A percentile compares a stretch with the other conserved stretches of the same genome.
Evolutionary conservation across 92 coral and sea anemone species (phyloP).

Genomic region (Nematostella vectensis): DNA sequence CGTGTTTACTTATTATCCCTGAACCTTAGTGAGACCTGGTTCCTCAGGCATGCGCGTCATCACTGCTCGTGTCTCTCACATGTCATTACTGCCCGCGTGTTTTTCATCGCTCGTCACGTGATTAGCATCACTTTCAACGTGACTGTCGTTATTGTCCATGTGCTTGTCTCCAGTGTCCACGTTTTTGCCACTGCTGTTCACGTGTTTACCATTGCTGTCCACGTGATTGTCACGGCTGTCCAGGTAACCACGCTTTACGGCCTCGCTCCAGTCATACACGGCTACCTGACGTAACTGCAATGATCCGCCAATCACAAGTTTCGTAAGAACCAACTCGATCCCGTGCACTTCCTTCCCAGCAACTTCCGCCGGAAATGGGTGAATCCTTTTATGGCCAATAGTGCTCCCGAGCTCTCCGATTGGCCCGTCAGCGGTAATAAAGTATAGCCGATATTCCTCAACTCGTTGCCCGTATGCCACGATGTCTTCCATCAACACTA

Average conservation of each 20-base stretch:
- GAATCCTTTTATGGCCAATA: conserved; percentile 71
- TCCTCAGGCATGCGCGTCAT: too few species aligned
- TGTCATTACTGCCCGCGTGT: too few species aligned
- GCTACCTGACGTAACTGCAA: conserved; percentile 36
- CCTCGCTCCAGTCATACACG: conserved; percentile 60
- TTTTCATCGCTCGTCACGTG: too few species aligned
- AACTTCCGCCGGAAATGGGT: conserved; percentile 50
- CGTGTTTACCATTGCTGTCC: too few species aligned
- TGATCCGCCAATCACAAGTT: conserved; percentile 21
- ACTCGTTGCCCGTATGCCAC: conserved; percentile 39
- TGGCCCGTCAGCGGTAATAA: conserved; percentile 14
- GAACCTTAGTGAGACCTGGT: too few species aligned
- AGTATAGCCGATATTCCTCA: conserved; percentile 18
- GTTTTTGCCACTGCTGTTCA: too few species aligned
- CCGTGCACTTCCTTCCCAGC: conserved; percentile 12
- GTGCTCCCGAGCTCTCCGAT: conserved; percentile 28
- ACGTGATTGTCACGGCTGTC: too few species aligned
- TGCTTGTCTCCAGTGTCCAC: too few species aligned
- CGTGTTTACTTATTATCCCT: too few species aligned
- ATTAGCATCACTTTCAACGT: too few species aligned
- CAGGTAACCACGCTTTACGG: conserved; percentile 20
- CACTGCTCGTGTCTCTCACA: too few species aligned
- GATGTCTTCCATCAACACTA: conserved; percentile 66
- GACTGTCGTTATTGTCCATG: too few species aligned
- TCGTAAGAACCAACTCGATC: conserved; percentile 32